Evolutionary conservation across 2,797 vertebrate genomes (phyloP).

Genomic region (Pyrrhura leucotis): DNA sequence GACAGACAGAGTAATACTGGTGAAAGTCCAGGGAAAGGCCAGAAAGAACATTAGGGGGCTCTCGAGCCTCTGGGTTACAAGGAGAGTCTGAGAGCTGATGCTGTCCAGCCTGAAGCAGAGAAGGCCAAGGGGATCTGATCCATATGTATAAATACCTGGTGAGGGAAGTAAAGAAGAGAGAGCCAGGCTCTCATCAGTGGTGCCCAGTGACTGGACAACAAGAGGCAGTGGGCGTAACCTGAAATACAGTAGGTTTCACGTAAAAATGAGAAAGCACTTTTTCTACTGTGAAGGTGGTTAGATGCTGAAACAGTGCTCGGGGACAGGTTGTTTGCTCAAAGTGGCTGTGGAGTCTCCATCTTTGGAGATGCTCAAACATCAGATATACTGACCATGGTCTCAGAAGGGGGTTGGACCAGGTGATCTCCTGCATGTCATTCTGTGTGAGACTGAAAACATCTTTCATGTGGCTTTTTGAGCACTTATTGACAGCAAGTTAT

Average conservation of each 20-base stretch:
- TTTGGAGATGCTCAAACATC: background rate
- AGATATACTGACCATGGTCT: background rate
- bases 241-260: background rate
- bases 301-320: background rate
- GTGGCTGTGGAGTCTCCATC: background rate
- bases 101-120: background rate
- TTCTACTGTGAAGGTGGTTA: background rate
- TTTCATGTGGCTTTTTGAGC: background rate
- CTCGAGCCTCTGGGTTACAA: fast-evolving
- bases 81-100: background rate
- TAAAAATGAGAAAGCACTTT: background rate
- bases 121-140: background rate
- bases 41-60: fast-evolving
- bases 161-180: background rate
- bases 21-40: background rate
- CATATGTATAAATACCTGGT: background rate
- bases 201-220: background rate
- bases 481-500: background rate
- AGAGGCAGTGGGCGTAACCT: fast-evolving
- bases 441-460: background rate
- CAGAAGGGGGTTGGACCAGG: background rate
- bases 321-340: background rate
- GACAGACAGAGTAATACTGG: background rate
- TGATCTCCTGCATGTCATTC: background rate
- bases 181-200: background rate